Percentiles rank a stretch among this genome's conserved stretches.
Evolutionary conservation across 1,140 invertebrate genomes (phyloP).

Genomic region (Vollenhovia emeryi): DNA sequence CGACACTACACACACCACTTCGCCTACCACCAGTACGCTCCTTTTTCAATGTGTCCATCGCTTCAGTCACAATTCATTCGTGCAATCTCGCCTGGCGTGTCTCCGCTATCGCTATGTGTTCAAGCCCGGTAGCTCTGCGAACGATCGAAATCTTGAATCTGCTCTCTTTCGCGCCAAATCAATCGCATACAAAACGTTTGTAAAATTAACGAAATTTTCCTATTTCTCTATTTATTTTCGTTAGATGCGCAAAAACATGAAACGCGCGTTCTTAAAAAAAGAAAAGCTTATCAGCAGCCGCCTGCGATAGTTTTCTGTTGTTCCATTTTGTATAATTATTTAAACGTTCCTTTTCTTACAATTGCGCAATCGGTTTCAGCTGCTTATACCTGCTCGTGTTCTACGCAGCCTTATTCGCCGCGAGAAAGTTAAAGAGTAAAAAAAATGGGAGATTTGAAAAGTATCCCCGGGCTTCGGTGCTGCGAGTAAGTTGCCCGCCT

Average conservation of each 20-base stretch:
- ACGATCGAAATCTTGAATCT: background rate
- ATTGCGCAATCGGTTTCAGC: background rate
- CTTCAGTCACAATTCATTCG: constrained; percentile 24
- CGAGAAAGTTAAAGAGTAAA: constrained; percentile 19
- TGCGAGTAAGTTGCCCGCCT: constrained; percentile 9
- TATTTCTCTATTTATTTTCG: background rate
- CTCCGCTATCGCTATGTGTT: background rate
- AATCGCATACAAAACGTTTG: background rate
- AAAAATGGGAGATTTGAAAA: constrained; percentile 37
- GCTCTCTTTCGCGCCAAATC: background rate
- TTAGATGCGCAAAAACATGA: background rate
- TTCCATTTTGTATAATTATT: background rate
- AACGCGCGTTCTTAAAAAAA: background rate
- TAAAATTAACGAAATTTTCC: too few species aligned
- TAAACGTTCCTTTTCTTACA: background rate
- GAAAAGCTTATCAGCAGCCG: background rate
- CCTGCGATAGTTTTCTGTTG: background rate
- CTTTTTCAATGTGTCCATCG: constrained; percentile 40
- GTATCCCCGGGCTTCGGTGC: background rate
- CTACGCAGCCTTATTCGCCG: background rate
- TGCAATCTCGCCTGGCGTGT: constrained; percentile 4
- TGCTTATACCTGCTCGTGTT: background rate
- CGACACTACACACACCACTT: constrained; percentile 78
- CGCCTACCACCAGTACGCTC: constrained; percentile 82
- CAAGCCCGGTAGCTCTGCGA: background rate